These are phyloP conservation scores for Stomorhina lunata DNA, from an alignment of 2,888 invertebrate genomes.

Conservation along the genomic window DNA sequence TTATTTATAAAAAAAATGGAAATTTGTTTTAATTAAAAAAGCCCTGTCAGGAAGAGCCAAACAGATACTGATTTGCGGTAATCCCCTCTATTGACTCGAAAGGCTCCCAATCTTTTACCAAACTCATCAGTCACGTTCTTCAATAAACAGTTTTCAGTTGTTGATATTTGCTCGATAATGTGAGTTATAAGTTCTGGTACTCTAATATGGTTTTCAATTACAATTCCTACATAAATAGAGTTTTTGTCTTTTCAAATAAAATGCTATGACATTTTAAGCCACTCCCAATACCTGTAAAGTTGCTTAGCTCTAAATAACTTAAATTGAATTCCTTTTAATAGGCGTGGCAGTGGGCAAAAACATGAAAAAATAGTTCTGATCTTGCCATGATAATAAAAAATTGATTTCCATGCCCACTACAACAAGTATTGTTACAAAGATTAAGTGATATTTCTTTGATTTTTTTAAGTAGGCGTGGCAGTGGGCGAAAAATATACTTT, in stretches of 20 bases:
- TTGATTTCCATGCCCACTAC: too few species aligned
- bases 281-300: neutral
- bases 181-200: too few species aligned
- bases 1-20: conserved; percentile 25
- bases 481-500: neutral
- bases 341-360: neutral
- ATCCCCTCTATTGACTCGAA: too few species aligned
- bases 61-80: too few species aligned
- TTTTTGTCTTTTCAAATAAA: neutral
- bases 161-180: too few species aligned
- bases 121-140: too few species aligned
- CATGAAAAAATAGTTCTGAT: too few species aligned
- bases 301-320: neutral
- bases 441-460: neutral
- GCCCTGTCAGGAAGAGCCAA: too few species aligned
- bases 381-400: too few species aligned
- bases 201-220: neutral
- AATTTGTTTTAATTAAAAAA: conserved; percentile 3
- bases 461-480: neutral
- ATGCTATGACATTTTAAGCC: neutral
- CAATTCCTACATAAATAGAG: neutral
- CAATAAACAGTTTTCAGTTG: too few species aligned
- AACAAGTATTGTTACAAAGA: neutral
- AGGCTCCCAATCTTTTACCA: too few species aligned
- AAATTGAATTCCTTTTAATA: neutral